Conservation (phyloP, 2,888 invertebrate species). For the Hybos culiciformis region DNA sequence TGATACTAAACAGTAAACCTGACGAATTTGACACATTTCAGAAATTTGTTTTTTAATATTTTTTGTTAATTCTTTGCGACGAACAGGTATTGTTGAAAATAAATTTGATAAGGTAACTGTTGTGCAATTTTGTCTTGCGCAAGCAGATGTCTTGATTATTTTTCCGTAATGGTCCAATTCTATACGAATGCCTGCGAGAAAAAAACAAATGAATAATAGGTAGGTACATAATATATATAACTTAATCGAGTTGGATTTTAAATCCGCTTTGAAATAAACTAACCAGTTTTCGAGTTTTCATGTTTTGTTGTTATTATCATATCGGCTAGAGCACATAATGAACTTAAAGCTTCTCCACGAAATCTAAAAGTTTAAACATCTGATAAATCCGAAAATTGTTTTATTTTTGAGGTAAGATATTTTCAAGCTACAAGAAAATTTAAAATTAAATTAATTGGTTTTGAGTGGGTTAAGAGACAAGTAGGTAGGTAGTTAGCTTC, state of each 20-base stretch:
- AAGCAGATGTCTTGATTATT: conserved; percentile 49
- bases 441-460: no score
- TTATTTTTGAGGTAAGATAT: conserved; percentile 90
- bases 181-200: conserved; percentile 56
- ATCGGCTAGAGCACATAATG: conserved; percentile 75
- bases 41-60: conserved; percentile 81
- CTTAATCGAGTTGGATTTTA: no score
- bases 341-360: conserved; percentile 94
- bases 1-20: conserved; percentile 76
- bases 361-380: conserved; percentile 88
- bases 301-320: conserved; percentile 68
- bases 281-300: conserved; percentile 38
- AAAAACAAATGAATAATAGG: no score
- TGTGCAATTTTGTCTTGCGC: conserved; percentile 77
- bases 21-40: conserved; percentile 75
- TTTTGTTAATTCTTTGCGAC: conserved; percentile 79
- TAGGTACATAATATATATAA: no score
- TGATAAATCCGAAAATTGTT: conserved; percentile 72
- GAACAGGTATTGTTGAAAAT: conserved; percentile 79
- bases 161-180: conserved; percentile 70
- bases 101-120: conserved; percentile 72
- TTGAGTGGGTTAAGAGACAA: no score
- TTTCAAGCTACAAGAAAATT: no score
- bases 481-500: no score
- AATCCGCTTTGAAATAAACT: no score